A percentile compares a stretch with the other conserved stretches of the same genome.
These are phyloP conservation scores for Macheiramphus alcinus DNA, from an alignment of 2,113 vertebrate genomes.

Conservation along the genomic window DNA sequence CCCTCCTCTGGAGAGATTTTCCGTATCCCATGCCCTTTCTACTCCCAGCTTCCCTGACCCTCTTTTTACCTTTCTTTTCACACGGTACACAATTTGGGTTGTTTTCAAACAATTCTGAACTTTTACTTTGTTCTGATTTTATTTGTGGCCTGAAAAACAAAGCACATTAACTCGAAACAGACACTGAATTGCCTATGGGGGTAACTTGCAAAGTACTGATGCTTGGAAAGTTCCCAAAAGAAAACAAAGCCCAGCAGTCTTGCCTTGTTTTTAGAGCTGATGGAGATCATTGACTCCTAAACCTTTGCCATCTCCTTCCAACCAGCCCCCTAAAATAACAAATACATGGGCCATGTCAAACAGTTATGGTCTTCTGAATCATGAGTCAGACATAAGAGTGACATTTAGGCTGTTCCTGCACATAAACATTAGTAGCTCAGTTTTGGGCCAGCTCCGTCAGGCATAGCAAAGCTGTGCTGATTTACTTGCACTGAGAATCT, in stretches of 20 bases:
- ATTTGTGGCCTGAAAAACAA: conserved; percentile 62
- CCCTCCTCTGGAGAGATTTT: conserved; percentile 25
- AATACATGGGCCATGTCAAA: conserved; percentile 34
- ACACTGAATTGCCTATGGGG: conserved; percentile 1
- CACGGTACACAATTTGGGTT: conserved; percentile 23
- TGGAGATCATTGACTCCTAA: conserved; percentile 53
- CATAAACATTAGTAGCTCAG: background rate
- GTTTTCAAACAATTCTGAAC: conserved; percentile 59
- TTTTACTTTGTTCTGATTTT: conserved; percentile 54
- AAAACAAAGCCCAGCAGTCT: conserved; percentile 55
- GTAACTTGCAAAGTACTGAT: conserved; percentile 21
- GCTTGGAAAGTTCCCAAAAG: conserved; percentile 46
- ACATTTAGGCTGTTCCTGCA: background rate
- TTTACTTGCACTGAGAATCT: background rate
- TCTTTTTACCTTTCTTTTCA: conserved; percentile 56
- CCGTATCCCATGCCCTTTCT: conserved; percentile 45
- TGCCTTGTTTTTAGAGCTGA: conserved; percentile 55
- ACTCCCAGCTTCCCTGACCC: conserved; percentile 34
- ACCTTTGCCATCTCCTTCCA: conserved; percentile 47
- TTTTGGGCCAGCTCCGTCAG: background rate
- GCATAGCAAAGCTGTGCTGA: background rate
- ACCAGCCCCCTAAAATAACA: conserved; percentile 39
- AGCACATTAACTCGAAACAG: conserved; percentile 61
- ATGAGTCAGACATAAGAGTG: conserved; percentile 1
- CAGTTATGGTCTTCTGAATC: background rate